Evolutionary conservation across 2,888 invertebrate genomes (phyloP).

Genomic region (Chrysolina americana): DNA sequence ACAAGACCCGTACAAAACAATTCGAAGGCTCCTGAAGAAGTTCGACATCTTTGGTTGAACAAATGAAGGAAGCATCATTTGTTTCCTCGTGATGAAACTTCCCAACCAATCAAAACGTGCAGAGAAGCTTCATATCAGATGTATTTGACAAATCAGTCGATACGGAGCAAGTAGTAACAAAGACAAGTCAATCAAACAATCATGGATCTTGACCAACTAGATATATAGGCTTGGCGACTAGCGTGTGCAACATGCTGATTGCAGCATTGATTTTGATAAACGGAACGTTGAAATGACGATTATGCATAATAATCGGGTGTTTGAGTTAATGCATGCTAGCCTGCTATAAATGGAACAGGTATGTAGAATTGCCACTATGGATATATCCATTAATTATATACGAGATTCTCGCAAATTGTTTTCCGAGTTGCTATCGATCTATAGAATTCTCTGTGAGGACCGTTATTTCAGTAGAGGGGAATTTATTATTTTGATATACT

Average conservation of each 20-base stretch:
- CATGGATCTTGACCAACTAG: constrained; percentile 5
- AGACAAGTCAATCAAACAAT: background rate
- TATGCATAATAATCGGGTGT: constrained; percentile 16
- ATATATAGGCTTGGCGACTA: constrained; percentile 9
- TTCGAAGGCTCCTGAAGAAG: too few species aligned
- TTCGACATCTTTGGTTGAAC: too few species aligned
- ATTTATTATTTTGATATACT: too few species aligned
- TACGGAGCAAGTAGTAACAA: too few species aligned
- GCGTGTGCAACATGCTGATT: constrained; percentile 19
- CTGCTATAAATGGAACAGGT: constrained; percentile 20
- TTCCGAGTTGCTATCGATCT: background rate
- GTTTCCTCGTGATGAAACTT: too few species aligned
- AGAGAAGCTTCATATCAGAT: too few species aligned
- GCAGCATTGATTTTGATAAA: constrained; percentile 20
- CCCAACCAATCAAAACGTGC: too few species aligned
- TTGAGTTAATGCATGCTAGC: constrained; percentile 14
- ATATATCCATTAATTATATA: constrained; percentile 13
- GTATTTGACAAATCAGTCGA: too few species aligned
- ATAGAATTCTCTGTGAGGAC: too few species aligned
- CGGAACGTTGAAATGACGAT: constrained; percentile 21
- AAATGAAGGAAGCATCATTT: too few species aligned
- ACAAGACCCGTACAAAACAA: too few species aligned
- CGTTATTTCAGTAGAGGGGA: too few species aligned
- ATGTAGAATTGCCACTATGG: constrained; percentile 2
- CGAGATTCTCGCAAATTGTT: constrained; percentile 5